phyloP scores from a whole-genome alignment of 2,888 invertebrate species.

The Standfussiana lucernea region DNA sequence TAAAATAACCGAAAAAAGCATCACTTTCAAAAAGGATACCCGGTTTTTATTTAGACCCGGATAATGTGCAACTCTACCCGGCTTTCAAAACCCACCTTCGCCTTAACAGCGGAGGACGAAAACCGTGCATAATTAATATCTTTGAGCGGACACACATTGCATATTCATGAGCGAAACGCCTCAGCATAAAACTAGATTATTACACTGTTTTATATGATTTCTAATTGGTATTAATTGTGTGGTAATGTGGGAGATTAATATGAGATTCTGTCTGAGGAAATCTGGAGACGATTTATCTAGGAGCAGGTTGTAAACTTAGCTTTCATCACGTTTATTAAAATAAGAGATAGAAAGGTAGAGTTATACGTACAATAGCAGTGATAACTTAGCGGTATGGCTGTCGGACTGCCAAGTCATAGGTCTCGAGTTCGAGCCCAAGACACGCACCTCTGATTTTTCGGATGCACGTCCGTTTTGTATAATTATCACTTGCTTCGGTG shows the following conservation, averaged over 20 bases:
- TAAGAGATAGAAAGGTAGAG: too few species aligned
- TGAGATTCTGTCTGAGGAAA: not conserved
- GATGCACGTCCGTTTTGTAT: too few species aligned
- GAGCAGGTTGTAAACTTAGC: not conserved
- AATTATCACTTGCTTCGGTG: too few species aligned
- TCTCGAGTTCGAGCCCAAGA: too few species aligned
- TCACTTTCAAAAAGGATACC: not conserved
- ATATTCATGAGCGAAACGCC: constrained; percentile 83
- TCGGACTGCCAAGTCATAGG: too few species aligned
- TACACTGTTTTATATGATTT: constrained; percentile 74
- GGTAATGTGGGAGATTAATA: constrained; percentile 7
- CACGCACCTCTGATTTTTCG: too few species aligned
- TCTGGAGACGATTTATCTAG: not conserved
- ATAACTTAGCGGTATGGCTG: too few species aligned
- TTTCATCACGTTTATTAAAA: too few species aligned
- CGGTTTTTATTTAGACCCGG: constrained; percentile 4
- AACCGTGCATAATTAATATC: constrained; percentile 86
- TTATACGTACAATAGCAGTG: too few species aligned
- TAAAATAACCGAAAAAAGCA: not conserved
- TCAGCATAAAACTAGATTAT: constrained; percentile 81
- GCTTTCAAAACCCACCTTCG: constrained; percentile 43
- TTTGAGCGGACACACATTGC: constrained; percentile 82
- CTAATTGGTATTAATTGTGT: constrained; percentile 62
- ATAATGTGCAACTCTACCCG: constrained; percentile 18
- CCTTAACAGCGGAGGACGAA: constrained; percentile 79